Conservation (phyloP, 1,140 invertebrate species). For the Anadara kagoshimensis region DNA sequence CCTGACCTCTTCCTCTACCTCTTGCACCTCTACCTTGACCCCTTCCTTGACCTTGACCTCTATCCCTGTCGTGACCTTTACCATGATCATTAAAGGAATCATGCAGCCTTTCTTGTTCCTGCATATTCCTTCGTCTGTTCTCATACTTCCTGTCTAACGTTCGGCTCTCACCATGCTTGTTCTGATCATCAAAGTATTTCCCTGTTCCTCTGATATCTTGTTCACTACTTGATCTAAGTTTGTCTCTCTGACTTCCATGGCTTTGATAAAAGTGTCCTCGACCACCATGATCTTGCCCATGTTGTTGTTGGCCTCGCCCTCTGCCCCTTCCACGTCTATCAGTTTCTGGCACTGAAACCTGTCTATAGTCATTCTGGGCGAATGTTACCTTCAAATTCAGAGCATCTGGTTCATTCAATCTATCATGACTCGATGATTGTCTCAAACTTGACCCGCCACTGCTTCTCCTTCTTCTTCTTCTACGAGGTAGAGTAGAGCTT, state of each 20-base stretch:
- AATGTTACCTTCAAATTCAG: conserved; percentile 40
- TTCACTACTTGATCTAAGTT: background rate
- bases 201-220: background rate
- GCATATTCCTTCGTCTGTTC: too few relatives aligned
- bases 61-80: background rate
- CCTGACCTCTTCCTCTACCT: background rate
- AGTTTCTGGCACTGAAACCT: conserved; percentile 14
- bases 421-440: conserved; percentile 35
- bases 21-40: background rate
- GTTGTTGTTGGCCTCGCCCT: conserved; percentile 10
- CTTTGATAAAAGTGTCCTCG: conserved; percentile 1
- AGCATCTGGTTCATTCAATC: conserved; percentile 27
- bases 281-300: conserved; percentile 18
- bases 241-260: background rate
- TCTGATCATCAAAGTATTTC: background rate
- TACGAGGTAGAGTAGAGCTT: conserved; percentile 9
- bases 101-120: background rate
- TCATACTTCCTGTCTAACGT: background rate
- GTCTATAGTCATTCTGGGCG: conserved; percentile 34
- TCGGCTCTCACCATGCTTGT: conserved; percentile 1
- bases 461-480: conserved; percentile 12
- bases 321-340: conserved; percentile 19
- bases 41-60: background rate
- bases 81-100: background rate
- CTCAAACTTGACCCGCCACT: conserved; percentile 24